Evolutionary conservation across 2,113 vertebrate genomes (phyloP), one percentile per base, ranked within the genome.

Genomic region (Octodon degus): DNA sequence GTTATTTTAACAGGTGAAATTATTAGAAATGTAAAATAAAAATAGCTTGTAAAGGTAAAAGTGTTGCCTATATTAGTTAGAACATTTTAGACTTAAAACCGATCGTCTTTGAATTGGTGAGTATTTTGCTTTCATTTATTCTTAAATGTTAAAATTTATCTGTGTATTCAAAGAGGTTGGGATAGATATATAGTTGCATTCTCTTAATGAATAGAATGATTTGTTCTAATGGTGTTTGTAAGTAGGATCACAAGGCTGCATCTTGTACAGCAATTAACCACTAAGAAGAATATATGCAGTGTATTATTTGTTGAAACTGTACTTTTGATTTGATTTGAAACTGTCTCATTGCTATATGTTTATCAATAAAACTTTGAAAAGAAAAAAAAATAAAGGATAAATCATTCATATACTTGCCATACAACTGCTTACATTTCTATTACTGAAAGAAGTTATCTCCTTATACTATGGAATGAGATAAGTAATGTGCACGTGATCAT

Each of bases 91-190:
- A 91, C 34, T 53, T 81, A 22, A 43, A 90, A 11, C 4, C 9
- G 9, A 90, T 79, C 60, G 68, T 16, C 9, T 67, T 67, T 93
- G 92, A 77, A 20, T 53, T 89, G 80, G 47, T 74, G 85, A 79
- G 4, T 37, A 50, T 74, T 96, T 96, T 89, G 7, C 5, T 83
- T 40, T 94, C 68, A 85, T 87, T 89, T 60, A 58, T 58, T 84
- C 91, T 79, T 70, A 94, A 76, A 34, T 82, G 4, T 47, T 86
- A 82, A 80, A 94, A 24, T 32, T 84, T 89, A n/a, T n/a, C n/a
- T n/a, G n/a, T n/a, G n/a, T n/a, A n/a, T n/a, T n/a, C n/a, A n/a
- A n/a, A n/a, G n/a, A n/a, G n/a, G n/a, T n/a, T n/a, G n/a, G n/a
- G n/a, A n/a, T n/a, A n/a, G n/a, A n/a, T n/a, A n/a, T n/a, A n/a